Base-by-base conservation (phyloP, 1,140 invertebrate genomes). In the Portunus trituberculatus region DNA sequence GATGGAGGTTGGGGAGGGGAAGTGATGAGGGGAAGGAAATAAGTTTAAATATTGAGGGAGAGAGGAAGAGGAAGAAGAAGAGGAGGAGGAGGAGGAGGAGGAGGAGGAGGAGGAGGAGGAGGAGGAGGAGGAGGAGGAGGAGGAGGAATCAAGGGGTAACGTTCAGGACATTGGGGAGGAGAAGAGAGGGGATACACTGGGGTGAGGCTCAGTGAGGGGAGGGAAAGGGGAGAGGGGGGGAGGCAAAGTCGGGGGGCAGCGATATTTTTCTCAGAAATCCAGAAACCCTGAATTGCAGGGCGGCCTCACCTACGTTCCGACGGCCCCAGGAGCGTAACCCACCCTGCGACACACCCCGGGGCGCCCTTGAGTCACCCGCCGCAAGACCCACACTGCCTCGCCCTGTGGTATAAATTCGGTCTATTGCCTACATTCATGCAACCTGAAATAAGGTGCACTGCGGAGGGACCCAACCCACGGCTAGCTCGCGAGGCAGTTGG, bases 221-320 rank as follows among this genome's bases (percentile, higher is more conserved):
- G 31, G 52, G 59, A 29, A 14, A 10, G 48, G 90, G 28, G 52
- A 32, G 25, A n/a, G 16, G 3, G 31, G n/a, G 67, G n/a, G 48
- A 67, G 29, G 52, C 20, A 6, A 25, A 32, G n/a, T 14, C 4
- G 67, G n/a, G 86, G 29, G 39, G 52, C n/a, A 7, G 12, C 25
- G 48, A 59, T 39, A 46, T 91, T 93, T 90, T 95, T 95, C 95
- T 46, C 95, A 59, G 87, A 93, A 93, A 93, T 93, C 87, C 92
- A 91, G 92, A 93, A 93, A 93, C 95, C 95, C 46, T 93, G 93
- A 95, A 95, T 95, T 95, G 92, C 95, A 95, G 67, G 48, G 92
- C 89, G 82, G 91, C 92, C 95, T 95, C 95, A 95, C 95, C 95
- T 95, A 95, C 95, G 95, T 95, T 95, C 95, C 86, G 95, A 93